phyloP scores from a whole-genome alignment of 1,140 invertebrate species.

The Drosophila subobscura region DNA sequence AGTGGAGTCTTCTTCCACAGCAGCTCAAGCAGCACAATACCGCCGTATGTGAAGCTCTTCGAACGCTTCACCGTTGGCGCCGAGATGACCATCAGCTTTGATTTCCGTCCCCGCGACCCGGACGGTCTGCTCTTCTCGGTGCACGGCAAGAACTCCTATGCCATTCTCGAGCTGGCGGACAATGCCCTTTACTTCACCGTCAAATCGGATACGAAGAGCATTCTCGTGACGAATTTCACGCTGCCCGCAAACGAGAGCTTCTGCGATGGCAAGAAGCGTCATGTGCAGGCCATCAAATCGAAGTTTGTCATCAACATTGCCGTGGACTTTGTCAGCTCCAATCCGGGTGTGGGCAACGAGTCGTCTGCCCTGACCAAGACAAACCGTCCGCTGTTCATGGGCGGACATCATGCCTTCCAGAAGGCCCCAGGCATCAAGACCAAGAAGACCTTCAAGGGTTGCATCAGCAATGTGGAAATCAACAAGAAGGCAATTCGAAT shows the following conservation, averaged over 20 bases:
- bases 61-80: slow-evolving; percentile 91
- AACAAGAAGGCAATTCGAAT: slow-evolving; percentile 86
- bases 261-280: slow-evolving; percentile 98
- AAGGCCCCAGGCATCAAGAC: slow-evolving; percentile 86
- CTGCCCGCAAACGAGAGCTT: slow-evolving; percentile 89
- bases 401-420: slow-evolving; percentile 89
- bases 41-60: slow-evolving; percentile 84
- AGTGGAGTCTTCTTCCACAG: slow-evolving; percentile 92
- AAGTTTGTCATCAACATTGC: slow-evolving; percentile 76
- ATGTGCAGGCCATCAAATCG: slow-evolving; percentile 74
- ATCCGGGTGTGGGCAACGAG: slow-evolving; percentile 85
- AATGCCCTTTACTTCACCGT: slow-evolving; percentile 92
- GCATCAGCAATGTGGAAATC: slow-evolving; percentile 90
- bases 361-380: slow-evolving; percentile 90
- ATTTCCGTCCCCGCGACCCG: slow-evolving; percentile 93
- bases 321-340: slow-evolving; percentile 70
- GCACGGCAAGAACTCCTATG: slow-evolving; percentile 91
- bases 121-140: slow-evolving; percentile 93
- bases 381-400: slow-evolving; percentile 93
- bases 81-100: slow-evolving; percentile 91
- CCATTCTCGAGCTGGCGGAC: slow-evolving; percentile 94
- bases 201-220: slow-evolving; percentile 92
- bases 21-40: slow-evolving; percentile 84
- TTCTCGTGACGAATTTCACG: slow-evolving; percentile 88
- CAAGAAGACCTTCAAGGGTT: slow-evolving; percentile 91